Evolutionary conservation across 2,888 invertebrate species (phyloP), one percentile per base, ranked within the genome.

Genomic region (Orchestes rusci): DNA sequence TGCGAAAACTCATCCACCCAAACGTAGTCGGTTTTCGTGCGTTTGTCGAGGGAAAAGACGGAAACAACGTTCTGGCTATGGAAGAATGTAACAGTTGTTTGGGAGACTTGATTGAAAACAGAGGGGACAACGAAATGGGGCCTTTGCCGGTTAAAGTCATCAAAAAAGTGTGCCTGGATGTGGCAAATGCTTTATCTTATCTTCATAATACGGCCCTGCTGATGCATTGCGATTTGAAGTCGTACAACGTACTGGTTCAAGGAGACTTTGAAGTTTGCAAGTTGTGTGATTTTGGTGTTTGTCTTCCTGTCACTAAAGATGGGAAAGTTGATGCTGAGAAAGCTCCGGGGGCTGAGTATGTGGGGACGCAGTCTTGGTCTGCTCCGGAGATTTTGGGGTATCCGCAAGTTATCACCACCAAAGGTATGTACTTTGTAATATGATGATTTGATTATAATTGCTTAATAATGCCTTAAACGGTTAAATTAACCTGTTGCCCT

Each of bases 281-380:
- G 64, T 67, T 89, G 13, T 88, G 90, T 57, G 89, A 90, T 67
- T 90, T 90, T 63, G 89, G 89, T 2, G 86, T 87, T n/a, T 79
- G 82, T 16, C 57, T 88, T 48, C 82, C 82, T 0, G 63, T 89
- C 2, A 77, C 79, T 33, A 71, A 77, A 48, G 73, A 79, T 56
- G 82, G 82, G 0, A 66, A 71, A 2, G 60, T 85, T 16, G 75
- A 81, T 55, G 70, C 75, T 48, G 66, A 68, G 10, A 68, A 66
- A 31, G 65, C 68, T 8, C 72, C 71, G 3, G 69, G 75, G 10
- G 69, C 71, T 16, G 62, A 68, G 10, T 90, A 86, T 66, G 73
- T 77, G 54, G 89, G 89, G 4, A 89, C 90, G 1, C 73, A 76
- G 56, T 72, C 80, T 10, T 91, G 90, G 90, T 79, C 77, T 55